Base-by-base conservation (phyloP, 2,113 vertebrate species). In the Lepisosteus oculatus region DNA sequence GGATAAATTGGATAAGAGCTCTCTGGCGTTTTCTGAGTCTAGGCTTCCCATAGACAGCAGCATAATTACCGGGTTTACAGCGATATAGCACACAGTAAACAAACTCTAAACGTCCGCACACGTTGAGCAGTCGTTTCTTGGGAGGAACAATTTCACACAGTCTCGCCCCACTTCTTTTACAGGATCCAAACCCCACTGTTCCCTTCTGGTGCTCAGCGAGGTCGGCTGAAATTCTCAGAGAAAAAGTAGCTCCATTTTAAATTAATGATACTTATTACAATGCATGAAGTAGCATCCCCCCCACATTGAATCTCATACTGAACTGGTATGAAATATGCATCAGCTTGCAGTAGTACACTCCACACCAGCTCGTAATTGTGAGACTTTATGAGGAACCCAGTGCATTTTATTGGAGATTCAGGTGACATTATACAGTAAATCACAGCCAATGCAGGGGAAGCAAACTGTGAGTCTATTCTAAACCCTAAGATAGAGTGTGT, bases 1-100 rank as follows among this genome's bases (percentile, higher is more conserved):
- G 54, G 55, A 67, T 67, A 63, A 63, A 68, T 73, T 68, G 72
- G 72, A 73, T 61, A 68, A 61, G 57, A 61, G 66, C 45, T 61
- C 56, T n/a, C 56, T 4, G 44, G 72, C 11, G 8, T 8, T 44
- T 47, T 67, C 43, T 3, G 63, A 65, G 65, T 12, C 65, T 55
- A 15, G n/a, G 29, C 3, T 8, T 55, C 54, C 47, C 54, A 56
- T 55, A 68, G 64, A 56, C 71, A 51, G 44, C 9, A n/a, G 8
- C 71, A 29, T 65, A 45, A 72, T 72, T 72, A 67, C 43, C 14
- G 71, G 56, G 57, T 72, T 67, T 43, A 43, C 64, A 61, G 65
- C 55, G 14, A 56, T 29, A 29, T 67, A 67, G 6, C 43, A 29
- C 65, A 29, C 65, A 11, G 64, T 57, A 66, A 72, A 61, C 55